Percentiles rank a stretch among this genome's conserved stretches.
Conservation (phyloP, 2,113 vertebrate genomes). For the human region DNA sequence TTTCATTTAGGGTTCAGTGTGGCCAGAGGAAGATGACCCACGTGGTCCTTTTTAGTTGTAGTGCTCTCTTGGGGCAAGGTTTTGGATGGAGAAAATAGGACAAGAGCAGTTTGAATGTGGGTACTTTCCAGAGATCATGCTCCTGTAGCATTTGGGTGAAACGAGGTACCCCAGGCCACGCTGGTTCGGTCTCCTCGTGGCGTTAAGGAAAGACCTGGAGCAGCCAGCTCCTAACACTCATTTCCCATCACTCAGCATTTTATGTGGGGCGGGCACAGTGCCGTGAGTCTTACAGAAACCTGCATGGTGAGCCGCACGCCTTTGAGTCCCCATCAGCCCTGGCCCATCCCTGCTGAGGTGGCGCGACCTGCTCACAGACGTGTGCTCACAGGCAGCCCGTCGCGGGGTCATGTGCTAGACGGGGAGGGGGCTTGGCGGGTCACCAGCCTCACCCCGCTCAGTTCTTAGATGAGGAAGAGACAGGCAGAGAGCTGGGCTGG, state of each 20-base stretch:
- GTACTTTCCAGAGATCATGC: neutral
- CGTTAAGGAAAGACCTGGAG: neutral
- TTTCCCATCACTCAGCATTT: conserved; percentile 65
- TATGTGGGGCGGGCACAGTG: conserved; percentile 58
- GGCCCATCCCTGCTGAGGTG: neutral
- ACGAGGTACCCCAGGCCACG: neutral
- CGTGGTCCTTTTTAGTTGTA: neutral
- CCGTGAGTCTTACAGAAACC: conserved; percentile 71
- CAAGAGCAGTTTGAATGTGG: rapidly evolving
- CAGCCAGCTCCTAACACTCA: conserved; percentile 55
- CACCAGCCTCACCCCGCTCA: rapidly evolving
- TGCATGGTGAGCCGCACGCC: conserved; percentile 20
- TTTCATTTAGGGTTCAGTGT: neutral
- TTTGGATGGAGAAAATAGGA: neutral
- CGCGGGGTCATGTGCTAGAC: neutral
- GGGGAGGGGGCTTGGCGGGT: neutral
- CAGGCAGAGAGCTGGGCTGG: neutral
- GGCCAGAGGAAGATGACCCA: neutral
- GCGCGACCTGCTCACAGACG: conserved; percentile 49
- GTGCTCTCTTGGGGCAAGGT: neutral
- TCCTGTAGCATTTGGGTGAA: too few species aligned
- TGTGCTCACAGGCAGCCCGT: conserved; percentile 43
- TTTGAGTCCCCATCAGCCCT: conserved; percentile 51
- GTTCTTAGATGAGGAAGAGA: too few species aligned
- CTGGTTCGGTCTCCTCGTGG: conserved; percentile 13